These are phyloP conservation scores for Grallaria varia DNA, from an alignment of 2,113 vertebrate species.

Conservation along the genomic window DNA sequence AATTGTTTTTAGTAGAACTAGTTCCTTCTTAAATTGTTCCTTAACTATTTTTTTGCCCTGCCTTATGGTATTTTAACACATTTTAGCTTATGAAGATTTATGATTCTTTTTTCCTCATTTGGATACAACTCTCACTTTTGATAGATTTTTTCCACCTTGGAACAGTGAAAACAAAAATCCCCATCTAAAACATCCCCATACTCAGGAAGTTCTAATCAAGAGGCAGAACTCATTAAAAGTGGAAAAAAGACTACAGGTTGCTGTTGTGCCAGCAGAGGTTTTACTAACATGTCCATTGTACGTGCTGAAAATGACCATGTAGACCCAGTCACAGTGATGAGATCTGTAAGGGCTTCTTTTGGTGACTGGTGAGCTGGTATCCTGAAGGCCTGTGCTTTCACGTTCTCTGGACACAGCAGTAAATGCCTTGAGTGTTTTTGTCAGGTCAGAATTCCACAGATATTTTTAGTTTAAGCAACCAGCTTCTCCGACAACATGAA, in stretches of 20 bases:
- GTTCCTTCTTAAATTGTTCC: background rate
- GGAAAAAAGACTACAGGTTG: background rate
- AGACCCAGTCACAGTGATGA: background rate
- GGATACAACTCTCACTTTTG: background rate
- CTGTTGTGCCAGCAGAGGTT: background rate
- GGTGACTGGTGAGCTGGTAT: background rate
- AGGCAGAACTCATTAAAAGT: background rate
- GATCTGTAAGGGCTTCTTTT: background rate
- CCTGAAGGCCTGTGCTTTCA: background rate
- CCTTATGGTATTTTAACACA: background rate
- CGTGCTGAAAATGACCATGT: background rate
- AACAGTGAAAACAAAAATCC: background rate
- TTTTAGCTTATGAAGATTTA: background rate
- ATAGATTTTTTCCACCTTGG: background rate
- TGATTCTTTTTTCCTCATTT: background rate
- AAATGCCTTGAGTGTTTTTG: constrained; percentile 9
- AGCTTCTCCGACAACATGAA: background rate
- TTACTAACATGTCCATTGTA: background rate
- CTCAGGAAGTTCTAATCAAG: background rate
- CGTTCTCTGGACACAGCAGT: background rate
- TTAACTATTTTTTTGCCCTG: background rate
- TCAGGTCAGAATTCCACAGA: background rate
- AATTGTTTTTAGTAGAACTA: background rate
- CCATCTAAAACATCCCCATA: background rate
- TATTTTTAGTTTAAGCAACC: constrained; percentile 22